Conservation (phyloP, 2,797 vertebrate genomes). For the Falco cherrug region DNA sequence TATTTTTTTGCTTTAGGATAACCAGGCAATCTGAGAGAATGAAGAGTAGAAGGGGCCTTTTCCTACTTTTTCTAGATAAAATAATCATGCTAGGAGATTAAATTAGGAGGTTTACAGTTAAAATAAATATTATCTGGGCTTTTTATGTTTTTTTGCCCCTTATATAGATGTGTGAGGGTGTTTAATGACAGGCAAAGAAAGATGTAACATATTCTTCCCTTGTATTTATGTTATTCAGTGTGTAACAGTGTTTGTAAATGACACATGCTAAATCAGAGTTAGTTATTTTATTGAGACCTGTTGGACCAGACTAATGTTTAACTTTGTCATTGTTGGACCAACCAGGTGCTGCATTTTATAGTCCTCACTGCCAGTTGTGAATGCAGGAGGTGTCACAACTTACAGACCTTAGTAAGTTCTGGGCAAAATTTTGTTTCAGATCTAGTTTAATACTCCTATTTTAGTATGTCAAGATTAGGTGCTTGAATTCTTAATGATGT, state of each 20-base stretch:
- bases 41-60: not conserved
- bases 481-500: not conserved
- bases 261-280: not conserved
- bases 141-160: fast-evolving
- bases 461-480: not conserved
- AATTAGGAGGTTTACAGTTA: not conserved
- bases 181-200: not conserved
- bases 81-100: not conserved
- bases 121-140: not conserved
- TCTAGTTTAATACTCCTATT: not conserved
- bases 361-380: not conserved
- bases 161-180: not conserved
- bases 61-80: not conserved
- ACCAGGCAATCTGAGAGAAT: not conserved
- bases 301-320: not conserved
- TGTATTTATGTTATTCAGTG: not conserved
- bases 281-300: not conserved
- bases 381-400: not conserved
- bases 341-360: not conserved
- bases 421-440: not conserved
- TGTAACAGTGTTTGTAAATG: not conserved
- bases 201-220: not conserved
- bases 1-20: not conserved
- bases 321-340: not conserved
- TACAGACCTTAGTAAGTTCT: not conserved